A percentile compares a stretch with the other conserved stretches of the same genome.
Evolutionary conservation across 2,797 vertebrate species (phyloP).

Genomic region (Hoplostethus atlanticus): DNA sequence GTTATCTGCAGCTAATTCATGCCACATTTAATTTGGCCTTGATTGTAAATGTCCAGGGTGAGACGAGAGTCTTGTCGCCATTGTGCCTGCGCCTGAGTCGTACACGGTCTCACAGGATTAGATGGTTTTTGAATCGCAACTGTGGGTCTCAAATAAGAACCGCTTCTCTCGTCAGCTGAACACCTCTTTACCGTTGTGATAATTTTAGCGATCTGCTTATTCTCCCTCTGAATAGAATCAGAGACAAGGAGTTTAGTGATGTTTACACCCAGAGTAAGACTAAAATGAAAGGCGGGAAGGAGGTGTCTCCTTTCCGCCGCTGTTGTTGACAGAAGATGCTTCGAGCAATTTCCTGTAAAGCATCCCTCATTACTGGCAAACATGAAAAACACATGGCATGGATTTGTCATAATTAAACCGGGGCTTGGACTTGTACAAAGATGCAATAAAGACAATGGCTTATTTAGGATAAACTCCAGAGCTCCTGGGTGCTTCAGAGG

Average conservation of each 20-base stretch:
- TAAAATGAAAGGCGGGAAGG: conserved; percentile 48
- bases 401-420: conserved; percentile 87
- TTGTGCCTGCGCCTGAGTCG: conserved; percentile 68
- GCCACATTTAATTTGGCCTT: conserved; percentile 85
- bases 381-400: conserved; percentile 76
- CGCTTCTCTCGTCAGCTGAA: conserved; percentile 53
- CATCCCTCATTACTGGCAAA: conserved; percentile 78
- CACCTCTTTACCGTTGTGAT: conserved; percentile 64
- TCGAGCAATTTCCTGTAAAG: conserved; percentile 70
- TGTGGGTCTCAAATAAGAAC: conserved; percentile 60
- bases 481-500: conserved; percentile 70
- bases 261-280: conserved; percentile 58
- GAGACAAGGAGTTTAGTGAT: conserved; percentile 39
- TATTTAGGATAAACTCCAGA: conserved; percentile 84
- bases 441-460: conserved; percentile 83
- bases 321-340: conserved; percentile 70
- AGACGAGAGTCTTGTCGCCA: conserved; percentile 77
- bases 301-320: conserved; percentile 58
- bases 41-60: conserved; percentile 84
- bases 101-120: conserved; percentile 73
- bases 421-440: conserved; percentile 76
- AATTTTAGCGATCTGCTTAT: conserved; percentile 61
- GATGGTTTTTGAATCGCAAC: conserved; percentile 63
- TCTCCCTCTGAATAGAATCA: conserved; percentile 54
- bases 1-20: conserved; percentile 86